Percentiles rank a stretch among this genome's conserved stretches.
Conservation (phyloP, 2,888 invertebrate species). For the Axea sp. region DNA sequence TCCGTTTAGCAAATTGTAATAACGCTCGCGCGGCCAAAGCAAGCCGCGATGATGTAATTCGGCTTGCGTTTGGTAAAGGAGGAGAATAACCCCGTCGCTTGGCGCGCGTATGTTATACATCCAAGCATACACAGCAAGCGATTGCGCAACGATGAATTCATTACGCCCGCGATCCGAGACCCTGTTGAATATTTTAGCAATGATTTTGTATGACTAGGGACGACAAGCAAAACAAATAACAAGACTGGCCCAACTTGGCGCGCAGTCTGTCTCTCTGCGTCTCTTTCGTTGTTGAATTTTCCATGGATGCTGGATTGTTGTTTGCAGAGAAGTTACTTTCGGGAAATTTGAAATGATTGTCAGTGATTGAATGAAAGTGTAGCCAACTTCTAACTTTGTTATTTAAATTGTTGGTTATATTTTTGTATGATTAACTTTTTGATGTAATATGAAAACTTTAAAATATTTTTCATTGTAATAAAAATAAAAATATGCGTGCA, state of each 20-base stretch:
- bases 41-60: conserved; percentile 61
- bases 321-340: conserved; percentile 49
- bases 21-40: conserved; percentile 56
- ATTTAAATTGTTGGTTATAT: conserved; percentile 11
- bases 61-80: conserved; percentile 48
- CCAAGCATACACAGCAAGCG: conserved; percentile 42
- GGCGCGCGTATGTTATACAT: conserved; percentile 54
- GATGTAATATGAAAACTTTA: too few species aligned
- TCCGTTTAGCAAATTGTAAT: conserved; percentile 61
- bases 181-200: conserved; percentile 59
- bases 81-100: conserved; percentile 43
- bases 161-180: conserved; percentile 55
- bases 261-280: conserved; percentile 1
- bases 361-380: conserved; percentile 14
- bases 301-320: conserved; percentile 36
- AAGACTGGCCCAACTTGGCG: conserved; percentile 51
- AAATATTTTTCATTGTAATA: too few species aligned
- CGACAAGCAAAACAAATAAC: conserved; percentile 59
- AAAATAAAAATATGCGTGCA: too few species aligned
- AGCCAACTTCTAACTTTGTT: conserved; percentile 15
- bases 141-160: conserved; percentile 62
- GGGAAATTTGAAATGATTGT: conserved; percentile 51
- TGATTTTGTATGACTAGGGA: conserved; percentile 55
- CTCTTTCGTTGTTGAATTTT: conserved; percentile 42
- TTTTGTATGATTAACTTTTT: too few species aligned